A percentile compares a stretch with the other conserved stretches of the same genome.
These are phyloP conservation scores for Coleophora deauratella DNA, from an alignment of 2,888 invertebrate genomes.

Conservation along the genomic window DNA sequence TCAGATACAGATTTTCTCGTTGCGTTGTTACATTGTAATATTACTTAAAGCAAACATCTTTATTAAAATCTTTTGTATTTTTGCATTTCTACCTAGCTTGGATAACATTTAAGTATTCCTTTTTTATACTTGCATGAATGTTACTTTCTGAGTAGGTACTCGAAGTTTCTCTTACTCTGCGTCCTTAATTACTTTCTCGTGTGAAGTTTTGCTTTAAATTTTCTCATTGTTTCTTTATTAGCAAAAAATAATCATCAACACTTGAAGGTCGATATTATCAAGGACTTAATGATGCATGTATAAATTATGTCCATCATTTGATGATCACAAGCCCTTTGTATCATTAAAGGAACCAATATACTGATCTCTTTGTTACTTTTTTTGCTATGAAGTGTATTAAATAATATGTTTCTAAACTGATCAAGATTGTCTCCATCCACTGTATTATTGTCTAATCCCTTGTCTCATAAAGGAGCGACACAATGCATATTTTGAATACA, in stretches of 20 bases:
- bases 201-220: not conserved
- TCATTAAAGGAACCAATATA: constrained; percentile 37
- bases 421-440: constrained; percentile 39
- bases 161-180: no score
- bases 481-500: constrained; percentile 69
- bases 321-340: constrained; percentile 22
- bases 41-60: not conserved
- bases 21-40: no score
- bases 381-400: constrained; percentile 33
- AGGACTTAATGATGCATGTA: constrained; percentile 55
- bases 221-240: no score
- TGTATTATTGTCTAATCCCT: constrained; percentile 53
- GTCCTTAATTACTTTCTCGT: no score
- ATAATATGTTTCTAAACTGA: constrained; percentile 25
- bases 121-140: no score
- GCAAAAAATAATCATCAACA: constrained; percentile 29
- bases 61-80: no score
- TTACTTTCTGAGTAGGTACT: no score
- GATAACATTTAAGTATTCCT: no score
- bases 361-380: constrained; percentile 25
- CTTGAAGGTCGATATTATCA: constrained; percentile 44
- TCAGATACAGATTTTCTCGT: not conserved
- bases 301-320: constrained; percentile 46
- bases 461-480: constrained; percentile 39
- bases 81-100: no score